Evolutionary conservation across 2,113 vertebrate species (phyloP).

Genomic region (Hippocampus zosterae): DNA sequence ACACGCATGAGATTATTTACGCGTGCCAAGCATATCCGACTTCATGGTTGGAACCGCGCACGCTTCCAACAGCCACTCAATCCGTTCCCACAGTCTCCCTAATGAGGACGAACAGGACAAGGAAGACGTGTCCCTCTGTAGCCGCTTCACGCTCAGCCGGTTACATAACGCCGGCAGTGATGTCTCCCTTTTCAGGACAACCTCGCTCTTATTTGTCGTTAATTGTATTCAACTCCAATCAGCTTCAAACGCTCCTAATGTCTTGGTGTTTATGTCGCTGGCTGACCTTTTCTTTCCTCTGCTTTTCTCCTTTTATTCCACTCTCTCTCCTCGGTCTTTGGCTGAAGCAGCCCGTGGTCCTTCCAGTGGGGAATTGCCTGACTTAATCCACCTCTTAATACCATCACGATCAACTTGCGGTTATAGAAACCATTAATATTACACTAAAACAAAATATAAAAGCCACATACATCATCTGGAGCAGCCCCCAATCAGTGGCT

Average conservation of each 20-base stretch:
- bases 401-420: no score
- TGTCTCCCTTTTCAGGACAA: neutral
- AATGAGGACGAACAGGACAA: neutral
- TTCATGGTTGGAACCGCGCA: neutral
- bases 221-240: constrained; percentile 3
- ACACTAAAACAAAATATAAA: no score
- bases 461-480: no score
- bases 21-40: neutral
- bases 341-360: neutral
- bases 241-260: neutral
- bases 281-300: neutral
- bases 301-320: neutral
- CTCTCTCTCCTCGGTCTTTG: neutral
- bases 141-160: neutral
- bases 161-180: neutral
- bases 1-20: neutral
- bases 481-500: no score
- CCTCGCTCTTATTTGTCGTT: constrained; percentile 2
- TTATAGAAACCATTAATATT: no score
- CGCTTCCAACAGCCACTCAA: neutral
- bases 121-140: neutral
- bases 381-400: no score
- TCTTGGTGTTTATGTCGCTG: neutral
- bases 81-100: neutral
- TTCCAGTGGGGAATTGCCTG: no score